Base-by-base conservation (phyloP, 23 tunicate species). In the Trididemnum miniatum region DNA sequence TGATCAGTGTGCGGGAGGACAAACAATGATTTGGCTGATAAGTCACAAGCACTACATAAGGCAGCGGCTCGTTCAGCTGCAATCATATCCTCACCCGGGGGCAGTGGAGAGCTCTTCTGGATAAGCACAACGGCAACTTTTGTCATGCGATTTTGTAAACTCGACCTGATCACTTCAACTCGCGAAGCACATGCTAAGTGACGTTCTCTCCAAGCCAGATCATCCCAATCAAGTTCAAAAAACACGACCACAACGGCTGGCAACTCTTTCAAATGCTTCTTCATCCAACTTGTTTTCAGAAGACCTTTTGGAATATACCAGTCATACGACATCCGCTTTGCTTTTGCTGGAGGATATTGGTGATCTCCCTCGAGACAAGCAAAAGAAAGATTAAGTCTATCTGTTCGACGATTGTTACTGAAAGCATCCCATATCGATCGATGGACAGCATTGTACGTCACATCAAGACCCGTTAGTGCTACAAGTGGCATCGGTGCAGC, bases 281-380 rank as follows among this genome's bases (percentile, higher is more conserved):
- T 74, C 89, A 92, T 71, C 97, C 97, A 92, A 0, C 72, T 69
- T 3, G 92, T 72, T 80, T 92, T 92, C 22, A 92, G 71, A 25
- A 92, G 77, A 20, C 97, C 97, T 74, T 92, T 92, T 0, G 97
- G 97, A 4, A 92, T 92, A 38, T 92, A 92, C 97, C 97, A 92
- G 31, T 92, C 97, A 83, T 92, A 92, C 0, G 97, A 92, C 39
- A 91, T 82, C 31, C 97, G 77, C 39, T 83, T 92, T n/a, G 87
- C 65, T 62, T 92, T 92, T 35, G 81, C 49, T 52, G 64, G 65
- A 59, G 97, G 97, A 54, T 83, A 92, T 4, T 83, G 72, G 65
- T 92, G 97, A 76, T 92, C 97, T 28, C 97, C 97, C 33, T 86
- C 89, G 0, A 92, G 81, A 65, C 92, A 92, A 24, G 88, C 79